Conservation (phyloP, 2,797 vertebrate genomes). For the Periparus ater region DNA sequence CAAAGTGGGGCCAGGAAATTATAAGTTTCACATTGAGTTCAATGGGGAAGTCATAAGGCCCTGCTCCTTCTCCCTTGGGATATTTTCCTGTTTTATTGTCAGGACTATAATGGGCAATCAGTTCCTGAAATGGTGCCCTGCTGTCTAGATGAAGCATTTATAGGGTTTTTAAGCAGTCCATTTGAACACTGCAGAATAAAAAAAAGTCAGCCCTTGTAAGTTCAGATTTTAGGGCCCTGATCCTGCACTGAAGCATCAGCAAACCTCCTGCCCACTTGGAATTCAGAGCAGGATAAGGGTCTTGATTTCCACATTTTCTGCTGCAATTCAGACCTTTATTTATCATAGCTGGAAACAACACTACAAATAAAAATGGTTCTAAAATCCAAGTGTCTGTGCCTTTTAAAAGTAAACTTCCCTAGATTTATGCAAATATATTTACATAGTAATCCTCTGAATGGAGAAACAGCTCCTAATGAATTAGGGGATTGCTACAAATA, state of each 20-base stretch:
- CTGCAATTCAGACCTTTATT: slow-evolving; percentile 49
- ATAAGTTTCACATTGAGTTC: slow-evolving; percentile 49
- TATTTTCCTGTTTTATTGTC: slow-evolving; percentile 63
- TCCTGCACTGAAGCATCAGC: not conserved
- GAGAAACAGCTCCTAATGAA: not conserved
- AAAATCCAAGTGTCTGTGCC: not conserved
- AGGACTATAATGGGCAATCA: slow-evolving; percentile 64
- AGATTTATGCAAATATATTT: slow-evolving; percentile 58
- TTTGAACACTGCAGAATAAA: slow-evolving; percentile 50
- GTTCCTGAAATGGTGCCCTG: slow-evolving; percentile 64
- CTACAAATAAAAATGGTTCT: slow-evolving; percentile 34
- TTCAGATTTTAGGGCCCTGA: slow-evolving; percentile 39
- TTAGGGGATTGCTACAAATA: slow-evolving; percentile 33
- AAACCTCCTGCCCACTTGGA: slow-evolving; percentile 27
- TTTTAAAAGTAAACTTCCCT: slow-evolving; percentile 50
- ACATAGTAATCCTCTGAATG: slow-evolving; percentile 41
- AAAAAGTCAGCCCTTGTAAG: not conserved
- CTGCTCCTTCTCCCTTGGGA: slow-evolving; percentile 41
- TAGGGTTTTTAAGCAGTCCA: slow-evolving; percentile 53
- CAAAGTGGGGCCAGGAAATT: slow-evolving; percentile 44
- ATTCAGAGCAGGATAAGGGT: slow-evolving; percentile 7
- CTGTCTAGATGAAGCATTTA: slow-evolving; percentile 68
- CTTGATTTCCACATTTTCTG: not conserved
- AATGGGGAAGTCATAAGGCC: slow-evolving; percentile 45
- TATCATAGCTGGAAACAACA: slow-evolving; percentile 45